Evolutionary conservation across 2,797 vertebrate species (phyloP).

Genomic region (Pygocentrus nattereri): DNA sequence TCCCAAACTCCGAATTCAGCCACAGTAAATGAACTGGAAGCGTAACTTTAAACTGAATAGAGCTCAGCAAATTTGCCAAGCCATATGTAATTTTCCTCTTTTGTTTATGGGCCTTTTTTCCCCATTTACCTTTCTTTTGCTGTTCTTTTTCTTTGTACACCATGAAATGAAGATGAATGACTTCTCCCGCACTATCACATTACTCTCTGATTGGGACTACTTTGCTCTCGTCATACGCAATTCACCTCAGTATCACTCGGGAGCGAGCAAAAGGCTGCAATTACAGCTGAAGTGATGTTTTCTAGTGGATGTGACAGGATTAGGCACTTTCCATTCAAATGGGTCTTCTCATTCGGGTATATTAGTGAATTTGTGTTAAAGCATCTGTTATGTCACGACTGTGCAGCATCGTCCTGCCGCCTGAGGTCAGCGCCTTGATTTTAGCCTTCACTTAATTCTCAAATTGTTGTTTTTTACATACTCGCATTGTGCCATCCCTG

Average conservation of each 20-base stretch:
- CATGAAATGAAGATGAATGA: slow-evolving; percentile 61
- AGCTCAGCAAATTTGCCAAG: background rate
- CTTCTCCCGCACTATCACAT: slow-evolving; percentile 48
- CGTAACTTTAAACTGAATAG: background rate
- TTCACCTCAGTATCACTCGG: slow-evolving; percentile 53
- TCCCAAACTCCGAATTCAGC: background rate
- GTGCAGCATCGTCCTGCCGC: background rate
- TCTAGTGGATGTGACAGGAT: slow-evolving; percentile 50
- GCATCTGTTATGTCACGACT: slow-evolving; percentile 37
- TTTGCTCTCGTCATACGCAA: slow-evolving; percentile 60
- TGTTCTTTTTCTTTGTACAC: slow-evolving; percentile 26
- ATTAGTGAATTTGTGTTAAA: slow-evolving; percentile 54
- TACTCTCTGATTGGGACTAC: slow-evolving; percentile 57
- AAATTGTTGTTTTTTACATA: slow-evolving; percentile 20
- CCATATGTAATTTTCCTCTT: slow-evolving; percentile 35
- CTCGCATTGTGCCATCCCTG: too few species aligned
- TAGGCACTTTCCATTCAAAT: slow-evolving; percentile 53
- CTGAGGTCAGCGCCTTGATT: background rate
- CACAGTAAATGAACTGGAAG: background rate
- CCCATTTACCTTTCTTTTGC: slow-evolving; percentile 23
- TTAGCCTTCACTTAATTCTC: slow-evolving; percentile 46
- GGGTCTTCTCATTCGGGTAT: slow-evolving; percentile 37
- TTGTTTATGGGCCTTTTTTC: slow-evolving; percentile 9
- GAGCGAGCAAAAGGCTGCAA: slow-evolving; percentile 37
- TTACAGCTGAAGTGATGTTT: slow-evolving; percentile 48